Evolutionary conservation across 2,888 invertebrate genomes (phyloP), one percentile per base, ranked within the genome.

Genomic region (Netelia melanura): DNA sequence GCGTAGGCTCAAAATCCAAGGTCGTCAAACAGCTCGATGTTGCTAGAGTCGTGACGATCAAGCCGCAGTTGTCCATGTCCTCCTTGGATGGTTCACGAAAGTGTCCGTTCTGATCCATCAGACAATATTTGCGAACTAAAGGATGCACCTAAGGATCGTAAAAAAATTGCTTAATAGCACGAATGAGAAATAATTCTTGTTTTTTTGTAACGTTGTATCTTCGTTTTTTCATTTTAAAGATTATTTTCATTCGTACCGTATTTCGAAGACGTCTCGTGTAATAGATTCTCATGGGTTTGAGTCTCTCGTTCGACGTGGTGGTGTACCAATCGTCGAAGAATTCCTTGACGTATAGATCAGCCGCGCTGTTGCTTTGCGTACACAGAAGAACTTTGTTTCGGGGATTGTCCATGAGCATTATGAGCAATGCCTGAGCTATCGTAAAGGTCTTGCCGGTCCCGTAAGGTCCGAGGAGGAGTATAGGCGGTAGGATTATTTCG

Each of bases 391-490:
- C 96, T 90, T 96, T 95, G 38, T 96, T 96, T 23, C 95, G 95
- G 0, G 95, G 94, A 89, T 96, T 96, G 0, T 97, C 97, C 88
- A 95, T 94, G 9, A 94, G 83, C 25, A 93, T 86, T 9, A 92
- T 86, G 21, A 88, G 87, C 2, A 93, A 67, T 2, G 93, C 93
- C 83, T 96, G 96, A 0, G 97, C 97, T 88, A 98, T 94, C 0
- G 98, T 97, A 90, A 96, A 97, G 0, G 98, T 98, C 92, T 98
- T 98, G 0, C 98, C 98, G 0, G 98, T 98, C n/a, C 98, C 98
- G 93, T 97, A 98, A 0, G 98, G 97, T 0, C 97, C 96, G 72
- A 97, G 96, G 8, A 97, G 95, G 67, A 97, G 93, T 83, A 97
- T 96, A 0, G 97, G 97, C 0, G 97, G 97, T 72, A 97, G 91